Evolutionary conservation across 2,113 vertebrate genomes (phyloP).

Genomic region (Dascyllus trimaculatus): DNA sequence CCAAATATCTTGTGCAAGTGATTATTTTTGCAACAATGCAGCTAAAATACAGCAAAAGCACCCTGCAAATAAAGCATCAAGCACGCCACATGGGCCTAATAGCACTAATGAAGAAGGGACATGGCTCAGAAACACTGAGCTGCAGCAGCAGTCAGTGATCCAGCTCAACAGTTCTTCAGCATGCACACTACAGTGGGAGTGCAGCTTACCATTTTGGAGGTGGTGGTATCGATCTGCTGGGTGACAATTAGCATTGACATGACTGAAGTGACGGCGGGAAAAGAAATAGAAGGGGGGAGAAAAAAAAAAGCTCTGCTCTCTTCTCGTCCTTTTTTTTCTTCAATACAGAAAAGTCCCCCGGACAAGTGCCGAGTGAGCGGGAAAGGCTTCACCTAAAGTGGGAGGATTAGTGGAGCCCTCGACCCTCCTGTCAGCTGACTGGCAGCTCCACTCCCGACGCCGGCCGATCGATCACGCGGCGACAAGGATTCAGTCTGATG

Average conservation of each 20-base stretch:
- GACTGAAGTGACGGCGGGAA: constrained; percentile 37
- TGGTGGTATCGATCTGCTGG: constrained; percentile 74
- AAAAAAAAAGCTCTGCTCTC: neutral
- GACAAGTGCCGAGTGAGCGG: constrained; percentile 40
- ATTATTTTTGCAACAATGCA: neutral
- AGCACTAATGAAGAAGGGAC: constrained; percentile 1
- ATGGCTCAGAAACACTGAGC: neutral
- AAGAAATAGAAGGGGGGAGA: no score
- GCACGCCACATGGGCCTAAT: constrained; percentile 23
- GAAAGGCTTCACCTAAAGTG: constrained; percentile 51
- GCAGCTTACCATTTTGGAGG: constrained; percentile 81
- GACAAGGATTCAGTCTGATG: constrained; percentile 53
- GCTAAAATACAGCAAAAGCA: neutral
- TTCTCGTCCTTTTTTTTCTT: constrained; percentile 12
- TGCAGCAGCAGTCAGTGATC: constrained; percentile 25
- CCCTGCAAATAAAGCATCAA: constrained; percentile 3
- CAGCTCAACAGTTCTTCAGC: constrained; percentile 35
- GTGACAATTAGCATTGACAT: constrained; percentile 82
- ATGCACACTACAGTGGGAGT: constrained; percentile 20
- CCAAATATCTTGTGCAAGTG: neutral
- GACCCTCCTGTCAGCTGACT: constrained; percentile 33
- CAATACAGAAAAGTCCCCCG: constrained; percentile 54
- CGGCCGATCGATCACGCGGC: constrained; percentile 74
- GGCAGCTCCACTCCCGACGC: constrained; percentile 38
- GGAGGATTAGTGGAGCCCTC: constrained; percentile 51